phyloP scores from a whole-genome alignment of 2,888 invertebrate genomes.

The Epistrophe grossulariae region DNA sequence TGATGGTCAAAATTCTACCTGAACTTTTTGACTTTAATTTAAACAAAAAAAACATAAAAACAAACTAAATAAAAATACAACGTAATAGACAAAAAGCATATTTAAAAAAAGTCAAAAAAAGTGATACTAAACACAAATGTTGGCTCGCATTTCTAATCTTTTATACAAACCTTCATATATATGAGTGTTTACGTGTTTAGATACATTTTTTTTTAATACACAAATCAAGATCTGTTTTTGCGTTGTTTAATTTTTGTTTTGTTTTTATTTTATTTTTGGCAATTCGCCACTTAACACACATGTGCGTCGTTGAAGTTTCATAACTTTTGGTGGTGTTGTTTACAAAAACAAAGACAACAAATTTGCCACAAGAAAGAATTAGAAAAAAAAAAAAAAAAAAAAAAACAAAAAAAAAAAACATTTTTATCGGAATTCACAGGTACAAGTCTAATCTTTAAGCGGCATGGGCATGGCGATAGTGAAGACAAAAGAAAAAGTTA shows the following conservation, averaged over 20 bases:
- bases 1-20: not conserved
- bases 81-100: too few species aligned
- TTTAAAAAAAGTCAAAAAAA: not conserved
- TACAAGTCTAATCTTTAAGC: not conserved
- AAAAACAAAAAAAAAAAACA: not conserved
- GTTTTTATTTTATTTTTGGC: constrained; percentile 33
- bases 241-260: not conserved
- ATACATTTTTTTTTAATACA: constrained; percentile 12
- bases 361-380: not conserved
- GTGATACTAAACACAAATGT: not conserved
- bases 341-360: constrained; percentile 10
- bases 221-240: constrained; percentile 20
- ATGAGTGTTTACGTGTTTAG: constrained; percentile 21
- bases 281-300: constrained; percentile 43
- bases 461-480: not conserved
- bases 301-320: constrained; percentile 47
- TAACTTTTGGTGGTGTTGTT: constrained; percentile 19
- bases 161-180: not conserved
- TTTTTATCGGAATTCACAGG: not conserved
- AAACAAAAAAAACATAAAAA: not conserved
- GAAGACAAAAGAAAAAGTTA: constrained; percentile 14
- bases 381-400: not conserved
- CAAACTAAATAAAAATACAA: not conserved
- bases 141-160: constrained; percentile 12
- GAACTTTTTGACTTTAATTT: not conserved